phyloP scores from a whole-genome alignment of 2,113 vertebrate genomes.

The Nettapus auritus region DNA sequence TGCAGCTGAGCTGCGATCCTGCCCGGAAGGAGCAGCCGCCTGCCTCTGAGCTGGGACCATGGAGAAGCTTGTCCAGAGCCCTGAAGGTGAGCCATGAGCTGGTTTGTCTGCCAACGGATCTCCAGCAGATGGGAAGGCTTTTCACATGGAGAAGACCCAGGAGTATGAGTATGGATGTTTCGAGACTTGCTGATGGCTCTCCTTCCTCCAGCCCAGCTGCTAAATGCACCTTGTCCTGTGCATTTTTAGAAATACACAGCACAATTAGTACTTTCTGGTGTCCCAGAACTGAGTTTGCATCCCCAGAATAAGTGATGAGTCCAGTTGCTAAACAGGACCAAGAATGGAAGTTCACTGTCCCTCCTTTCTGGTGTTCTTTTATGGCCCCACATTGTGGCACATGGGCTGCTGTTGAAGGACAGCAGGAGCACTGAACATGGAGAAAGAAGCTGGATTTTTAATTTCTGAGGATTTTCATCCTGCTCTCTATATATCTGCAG shows the following conservation, averaged over 20 bases:
- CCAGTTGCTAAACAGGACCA: neutral
- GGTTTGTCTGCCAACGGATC: neutral
- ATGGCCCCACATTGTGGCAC: rapidly evolving
- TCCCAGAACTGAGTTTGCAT: neutral
- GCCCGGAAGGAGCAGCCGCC: neutral
- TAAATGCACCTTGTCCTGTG: rapidly evolving
- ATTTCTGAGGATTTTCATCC: neutral
- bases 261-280: neutral
- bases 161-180: neutral
- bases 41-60: neutral
- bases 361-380: neutral
- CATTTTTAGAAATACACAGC: neutral
- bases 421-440: neutral
- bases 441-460: neutral
- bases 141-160: neutral
- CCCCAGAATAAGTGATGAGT: neutral
- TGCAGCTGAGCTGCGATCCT: neutral
- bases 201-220: neutral
- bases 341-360: neutral
- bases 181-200: neutral
- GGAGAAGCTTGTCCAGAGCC: neutral
- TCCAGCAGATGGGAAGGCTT: neutral
- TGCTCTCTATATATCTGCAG: neutral
- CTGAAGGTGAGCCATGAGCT: neutral
- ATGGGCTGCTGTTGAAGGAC: neutral